These are phyloP conservation scores for Phataginus tricuspis DNA, from an alignment of 2,797 vertebrate species.

Conservation along the genomic window DNA sequence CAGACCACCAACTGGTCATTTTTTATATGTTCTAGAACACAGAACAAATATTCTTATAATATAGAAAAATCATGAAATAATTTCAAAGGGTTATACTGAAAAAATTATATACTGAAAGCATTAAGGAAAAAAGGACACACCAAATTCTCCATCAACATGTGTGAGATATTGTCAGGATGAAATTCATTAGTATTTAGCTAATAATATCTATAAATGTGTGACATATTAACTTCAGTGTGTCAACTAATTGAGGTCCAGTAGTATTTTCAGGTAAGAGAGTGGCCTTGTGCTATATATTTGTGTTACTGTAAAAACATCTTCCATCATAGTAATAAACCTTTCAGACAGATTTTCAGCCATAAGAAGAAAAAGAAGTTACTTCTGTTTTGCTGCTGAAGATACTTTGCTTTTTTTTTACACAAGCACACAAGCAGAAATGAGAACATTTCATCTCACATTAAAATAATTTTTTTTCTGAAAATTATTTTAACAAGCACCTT, in stretches of 20 bases:
- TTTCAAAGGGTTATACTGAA: neutral
- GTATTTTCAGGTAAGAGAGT: conserved; percentile 22
- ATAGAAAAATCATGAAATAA: neutral
- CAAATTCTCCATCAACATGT: neutral
- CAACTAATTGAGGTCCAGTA: neutral
- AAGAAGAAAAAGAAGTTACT: neutral
- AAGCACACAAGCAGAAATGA: neutral
- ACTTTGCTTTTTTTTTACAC: neutral
- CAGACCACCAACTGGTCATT: neutral
- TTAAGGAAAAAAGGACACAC: neutral
- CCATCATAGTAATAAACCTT: neutral
- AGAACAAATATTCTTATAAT: neutral
- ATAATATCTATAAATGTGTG: neutral
- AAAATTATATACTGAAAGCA: neutral
- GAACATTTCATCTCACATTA: neutral
- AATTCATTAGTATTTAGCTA: neutral
- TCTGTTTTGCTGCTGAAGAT: neutral
- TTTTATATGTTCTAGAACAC: neutral
- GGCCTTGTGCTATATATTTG: neutral
- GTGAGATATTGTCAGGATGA: neutral
- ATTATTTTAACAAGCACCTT: neutral
- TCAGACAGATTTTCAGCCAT: neutral
- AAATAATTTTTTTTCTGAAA: neutral
- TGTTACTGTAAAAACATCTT: neutral
- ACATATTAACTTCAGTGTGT: neutral